Evolutionary conservation across 2,888 invertebrate species (phyloP).

Genomic region (Neoitamus cyanurus): DNA sequence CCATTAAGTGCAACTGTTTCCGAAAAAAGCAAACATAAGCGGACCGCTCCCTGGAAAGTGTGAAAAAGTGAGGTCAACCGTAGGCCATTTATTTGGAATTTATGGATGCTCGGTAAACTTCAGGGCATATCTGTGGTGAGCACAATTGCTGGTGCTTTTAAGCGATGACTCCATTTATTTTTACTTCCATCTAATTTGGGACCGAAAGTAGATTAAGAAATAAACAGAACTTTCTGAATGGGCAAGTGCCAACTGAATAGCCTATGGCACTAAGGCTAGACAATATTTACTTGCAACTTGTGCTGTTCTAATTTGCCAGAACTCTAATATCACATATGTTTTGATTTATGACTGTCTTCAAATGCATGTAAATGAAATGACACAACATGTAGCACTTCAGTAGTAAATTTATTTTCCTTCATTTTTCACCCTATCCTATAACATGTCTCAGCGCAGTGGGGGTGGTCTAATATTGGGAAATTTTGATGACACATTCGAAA

Average conservation of each 20-base stretch:
- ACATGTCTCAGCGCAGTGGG: no score
- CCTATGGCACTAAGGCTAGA: not conserved
- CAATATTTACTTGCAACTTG: not conserved
- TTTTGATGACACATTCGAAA: no score
- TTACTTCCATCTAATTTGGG: not conserved
- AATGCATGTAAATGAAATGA: not conserved
- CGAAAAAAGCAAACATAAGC: constrained; percentile 26
- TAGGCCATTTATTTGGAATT: constrained; percentile 48
- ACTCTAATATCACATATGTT: not conserved
- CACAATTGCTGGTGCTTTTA: constrained; percentile 24
- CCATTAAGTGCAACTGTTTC: constrained; percentile 43
- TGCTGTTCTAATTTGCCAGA: not conserved
- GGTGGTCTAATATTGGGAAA: no score
- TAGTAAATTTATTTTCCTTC: no score
- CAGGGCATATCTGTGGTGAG: constrained; percentile 29
- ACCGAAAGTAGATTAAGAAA: not conserved
- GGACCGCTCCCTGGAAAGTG: constrained; percentile 15
- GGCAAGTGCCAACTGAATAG: not conserved
- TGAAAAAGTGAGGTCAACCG: constrained; percentile 51
- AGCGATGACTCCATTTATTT: constrained; percentile 15
- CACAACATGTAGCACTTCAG: no score
- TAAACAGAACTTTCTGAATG: not conserved
- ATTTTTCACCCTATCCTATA: no score
- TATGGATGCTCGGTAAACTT: constrained; percentile 40
- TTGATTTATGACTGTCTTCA: not conserved